These are phyloP conservation scores for Chinchilla lanigera DNA, from an alignment of 2,113 vertebrate species.

Conservation along the genomic window DNA sequence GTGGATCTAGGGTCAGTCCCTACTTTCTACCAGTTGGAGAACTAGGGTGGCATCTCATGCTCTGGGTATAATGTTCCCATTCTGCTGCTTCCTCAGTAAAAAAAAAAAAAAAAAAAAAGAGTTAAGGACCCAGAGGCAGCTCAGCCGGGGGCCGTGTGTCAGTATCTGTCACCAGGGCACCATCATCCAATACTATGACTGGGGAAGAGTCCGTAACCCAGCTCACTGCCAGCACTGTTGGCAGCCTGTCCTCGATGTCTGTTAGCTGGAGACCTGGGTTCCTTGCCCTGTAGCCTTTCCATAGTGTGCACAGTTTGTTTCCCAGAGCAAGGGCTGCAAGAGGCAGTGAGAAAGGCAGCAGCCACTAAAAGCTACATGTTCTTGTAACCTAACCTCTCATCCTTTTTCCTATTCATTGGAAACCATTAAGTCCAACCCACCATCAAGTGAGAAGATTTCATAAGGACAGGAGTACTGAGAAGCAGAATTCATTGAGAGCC, in stretches of 20 bases:
- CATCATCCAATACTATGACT: background rate
- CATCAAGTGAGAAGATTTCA: background rate
- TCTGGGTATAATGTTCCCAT: background rate
- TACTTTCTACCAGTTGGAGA: background rate
- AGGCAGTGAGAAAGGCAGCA: background rate
- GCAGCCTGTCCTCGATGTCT: background rate
- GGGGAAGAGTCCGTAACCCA: background rate
- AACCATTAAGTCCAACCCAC: background rate
- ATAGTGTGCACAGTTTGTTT: background rate
- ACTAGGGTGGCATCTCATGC: background rate
- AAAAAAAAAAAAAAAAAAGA: background rate
- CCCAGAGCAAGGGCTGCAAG: background rate
- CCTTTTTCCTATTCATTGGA: background rate
- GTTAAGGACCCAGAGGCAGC: background rate
- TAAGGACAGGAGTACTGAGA: background rate
- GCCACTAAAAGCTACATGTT: background rate
- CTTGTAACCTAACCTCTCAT: background rate
- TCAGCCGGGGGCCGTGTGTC: background rate
- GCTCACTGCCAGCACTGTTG: background rate
- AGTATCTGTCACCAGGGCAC: background rate
- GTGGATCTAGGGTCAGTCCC: background rate
- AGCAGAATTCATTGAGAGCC: background rate
- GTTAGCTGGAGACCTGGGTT: background rate
- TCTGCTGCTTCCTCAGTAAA: conserved; percentile 81
- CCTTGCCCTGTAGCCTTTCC: background rate